A percentile compares a stretch with the other conserved stretches of the same genome.
Evolutionary conservation across 2,113 vertebrate genomes (phyloP).

Genomic region (Heptranchias perlo): DNA sequence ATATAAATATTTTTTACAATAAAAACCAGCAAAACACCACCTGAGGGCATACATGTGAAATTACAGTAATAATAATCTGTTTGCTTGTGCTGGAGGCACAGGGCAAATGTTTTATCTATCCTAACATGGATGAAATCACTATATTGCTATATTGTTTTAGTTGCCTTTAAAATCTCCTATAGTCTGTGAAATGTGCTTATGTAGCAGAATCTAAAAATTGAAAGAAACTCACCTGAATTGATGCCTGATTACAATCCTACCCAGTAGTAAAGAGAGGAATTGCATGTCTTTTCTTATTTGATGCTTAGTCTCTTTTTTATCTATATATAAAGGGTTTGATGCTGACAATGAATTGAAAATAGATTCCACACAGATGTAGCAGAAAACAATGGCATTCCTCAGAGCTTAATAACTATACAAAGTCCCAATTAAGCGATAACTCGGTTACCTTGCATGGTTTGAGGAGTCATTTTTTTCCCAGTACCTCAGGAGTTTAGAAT

Average conservation of each 20-base stretch:
- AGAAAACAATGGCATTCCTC: too few species aligned
- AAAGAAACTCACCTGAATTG: not conserved
- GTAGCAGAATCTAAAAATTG: not conserved
- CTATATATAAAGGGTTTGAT: not conserved
- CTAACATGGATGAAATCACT: not conserved
- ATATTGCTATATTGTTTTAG: not conserved
- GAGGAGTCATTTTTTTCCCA: not conserved
- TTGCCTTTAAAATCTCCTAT: not conserved
- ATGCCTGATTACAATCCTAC: not conserved
- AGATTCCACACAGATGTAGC: not conserved
- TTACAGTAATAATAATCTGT: slow-evolving; percentile 29
- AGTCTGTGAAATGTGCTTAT: not conserved
- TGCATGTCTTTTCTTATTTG: not conserved
- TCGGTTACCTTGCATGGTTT: not conserved
- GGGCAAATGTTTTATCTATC: not conserved
- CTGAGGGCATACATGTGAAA: slow-evolving; percentile 6
- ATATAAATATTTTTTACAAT: slow-evolving; percentile 31
- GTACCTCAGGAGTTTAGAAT: not conserved
- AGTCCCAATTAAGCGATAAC: slow-evolving; percentile 6
- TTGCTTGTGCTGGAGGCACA: not conserved
- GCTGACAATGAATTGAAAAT: slow-evolving; percentile 3
- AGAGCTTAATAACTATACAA: not conserved
- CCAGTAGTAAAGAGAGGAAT: not conserved
- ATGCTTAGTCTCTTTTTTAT: not conserved
- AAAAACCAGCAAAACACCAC: not conserved